Conservation (phyloP, 2,888 invertebrate species). For the Drosophila tanythrix region DNA sequence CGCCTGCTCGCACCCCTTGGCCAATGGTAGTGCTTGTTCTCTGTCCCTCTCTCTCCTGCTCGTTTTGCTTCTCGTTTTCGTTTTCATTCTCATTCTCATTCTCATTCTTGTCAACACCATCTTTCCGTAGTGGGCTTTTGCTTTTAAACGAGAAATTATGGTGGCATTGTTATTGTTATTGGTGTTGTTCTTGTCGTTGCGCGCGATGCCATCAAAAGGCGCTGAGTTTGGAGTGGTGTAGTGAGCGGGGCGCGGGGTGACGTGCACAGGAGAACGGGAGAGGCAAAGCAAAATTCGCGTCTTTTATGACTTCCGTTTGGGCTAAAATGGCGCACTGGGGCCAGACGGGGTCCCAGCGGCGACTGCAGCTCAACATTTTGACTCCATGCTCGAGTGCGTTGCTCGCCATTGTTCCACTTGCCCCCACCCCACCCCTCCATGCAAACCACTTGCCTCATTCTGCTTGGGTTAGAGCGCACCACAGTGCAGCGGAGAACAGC, state of each 20-base stretch:
- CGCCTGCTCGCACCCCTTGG: constrained; percentile 2
- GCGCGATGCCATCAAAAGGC: constrained; percentile 52
- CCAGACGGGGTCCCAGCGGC: constrained; percentile 44
- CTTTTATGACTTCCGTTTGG: constrained; percentile 78
- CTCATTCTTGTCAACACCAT: constrained; percentile 54
- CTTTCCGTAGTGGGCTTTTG: constrained; percentile 59
- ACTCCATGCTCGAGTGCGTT: constrained; percentile 73
- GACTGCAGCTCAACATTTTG: constrained; percentile 69
- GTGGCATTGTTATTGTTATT: constrained; percentile 65
- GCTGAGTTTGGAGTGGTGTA: neutral
- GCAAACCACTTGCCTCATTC: neutral
- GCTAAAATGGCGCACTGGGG: constrained; percentile 70
- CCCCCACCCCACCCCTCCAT: neutral
- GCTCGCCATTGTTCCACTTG: constrained; percentile 47
- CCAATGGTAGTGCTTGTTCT: neutral
- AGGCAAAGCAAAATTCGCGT: constrained; percentile 60
- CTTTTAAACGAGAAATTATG: constrained; percentile 76
- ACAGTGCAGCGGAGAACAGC: constrained; percentile 18
- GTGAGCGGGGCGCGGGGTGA: neutral
- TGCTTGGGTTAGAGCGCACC: constrained; percentile 13
- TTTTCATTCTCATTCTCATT: constrained; percentile 12
- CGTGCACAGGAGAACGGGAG: neutral
- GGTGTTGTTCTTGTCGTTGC: constrained; percentile 53
- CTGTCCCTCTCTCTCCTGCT: no score
- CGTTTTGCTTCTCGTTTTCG: constrained; percentile 1